A percentile compares a stretch with the other conserved stretches of the same genome.
Evolutionary conservation across 2,888 invertebrate genomes (phyloP).

Genomic region (Acleris literana): DNA sequence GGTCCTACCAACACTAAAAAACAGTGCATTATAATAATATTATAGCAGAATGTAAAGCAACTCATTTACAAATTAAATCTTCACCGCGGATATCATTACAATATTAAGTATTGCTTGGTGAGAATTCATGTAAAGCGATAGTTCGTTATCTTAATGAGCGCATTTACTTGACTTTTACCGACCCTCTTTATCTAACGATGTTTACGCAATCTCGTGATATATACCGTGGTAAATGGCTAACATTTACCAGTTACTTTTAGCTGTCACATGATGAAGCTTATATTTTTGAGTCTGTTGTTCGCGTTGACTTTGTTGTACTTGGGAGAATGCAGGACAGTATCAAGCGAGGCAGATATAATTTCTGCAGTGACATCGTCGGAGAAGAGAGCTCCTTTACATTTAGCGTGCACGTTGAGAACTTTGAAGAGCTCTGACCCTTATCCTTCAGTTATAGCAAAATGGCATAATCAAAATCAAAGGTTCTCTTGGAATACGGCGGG

Average conservation of each 20-base stretch:
- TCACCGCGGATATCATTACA: background rate
- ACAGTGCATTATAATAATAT: too few species aligned
- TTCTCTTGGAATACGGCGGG: slow-evolving; percentile 48
- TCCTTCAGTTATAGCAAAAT: slow-evolving; percentile 58
- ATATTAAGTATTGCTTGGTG: background rate
- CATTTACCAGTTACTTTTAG: slow-evolving; percentile 43
- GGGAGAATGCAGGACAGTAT: slow-evolving; percentile 52
- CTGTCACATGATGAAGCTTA: slow-evolving; percentile 54
- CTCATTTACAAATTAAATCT: background rate
- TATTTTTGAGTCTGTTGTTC: slow-evolving; percentile 40
- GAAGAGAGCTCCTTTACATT: slow-evolving; percentile 45
- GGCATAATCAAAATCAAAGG: slow-evolving; percentile 48
- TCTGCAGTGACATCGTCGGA: slow-evolving; percentile 41
- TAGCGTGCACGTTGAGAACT: slow-evolving; percentile 51
- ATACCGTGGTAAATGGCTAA: slow-evolving; percentile 30
- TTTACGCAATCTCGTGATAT: slow-evolving; percentile 43
- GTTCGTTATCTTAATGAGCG: slow-evolving; percentile 48
- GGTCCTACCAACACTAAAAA: too few species aligned
- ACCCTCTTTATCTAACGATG: slow-evolving; percentile 50
- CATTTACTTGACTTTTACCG: slow-evolving; percentile 50
- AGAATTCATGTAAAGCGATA: slow-evolving; percentile 26
- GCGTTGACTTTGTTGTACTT: slow-evolving; percentile 46
- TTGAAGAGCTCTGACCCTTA: slow-evolving; percentile 50
- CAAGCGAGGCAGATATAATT: slow-evolving; percentile 46
- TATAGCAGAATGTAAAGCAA: background rate